Base-by-base conservation (phyloP, 1,140 invertebrate genomes). In the Scaptomyza hsui region DNA sequence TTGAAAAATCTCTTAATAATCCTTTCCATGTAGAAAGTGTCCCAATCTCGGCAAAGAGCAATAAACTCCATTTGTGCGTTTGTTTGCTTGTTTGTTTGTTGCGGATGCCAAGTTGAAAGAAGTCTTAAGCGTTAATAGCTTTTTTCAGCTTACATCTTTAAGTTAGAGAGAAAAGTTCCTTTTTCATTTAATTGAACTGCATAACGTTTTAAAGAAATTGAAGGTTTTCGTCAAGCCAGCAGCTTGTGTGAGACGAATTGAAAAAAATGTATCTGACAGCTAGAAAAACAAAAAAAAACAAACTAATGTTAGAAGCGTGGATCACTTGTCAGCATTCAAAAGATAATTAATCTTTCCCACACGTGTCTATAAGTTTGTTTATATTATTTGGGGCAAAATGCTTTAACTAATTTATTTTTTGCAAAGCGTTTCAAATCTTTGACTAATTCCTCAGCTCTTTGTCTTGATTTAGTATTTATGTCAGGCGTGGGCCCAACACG, bases 1-100 rank as follows among this genome's bases (percentile, higher is more conserved):
- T 29, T 60, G 60, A n/a, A 39, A 65, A 62, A 62, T 62, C 59
- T 48, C 65, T 48, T 69, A 62, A 69, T 69, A 69, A 62, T 69
- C 65, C 60, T 55, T 69, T 55, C 49, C 59, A 69, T 63, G 49
- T 69, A 69, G 39, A 41, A 65, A 65, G 56, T 67, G 63, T 59
- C 24, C 53, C 63, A 67, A 67, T 59, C 57, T 51, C 35, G 41
- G 52, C 52, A 29, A 48, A 41, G 52, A 65, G 42, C 62, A 41
- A 57, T 65, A 48, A 65, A 65, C 42, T 48, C 35, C 52, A 41
- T 48, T 57, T 57, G 52, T 15, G 24, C 47, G 59, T 53, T 44
- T 44, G 47, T 37, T 29, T 26, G 51, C 52, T 44, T 52, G 37
- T 19, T n/a, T n/a, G n/a, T n/a, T n/a, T n/a, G n/a, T n/a, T n/a